Evolutionary conservation across 2,888 invertebrate species (phyloP).

Genomic region (Conus canariensis): DNA sequence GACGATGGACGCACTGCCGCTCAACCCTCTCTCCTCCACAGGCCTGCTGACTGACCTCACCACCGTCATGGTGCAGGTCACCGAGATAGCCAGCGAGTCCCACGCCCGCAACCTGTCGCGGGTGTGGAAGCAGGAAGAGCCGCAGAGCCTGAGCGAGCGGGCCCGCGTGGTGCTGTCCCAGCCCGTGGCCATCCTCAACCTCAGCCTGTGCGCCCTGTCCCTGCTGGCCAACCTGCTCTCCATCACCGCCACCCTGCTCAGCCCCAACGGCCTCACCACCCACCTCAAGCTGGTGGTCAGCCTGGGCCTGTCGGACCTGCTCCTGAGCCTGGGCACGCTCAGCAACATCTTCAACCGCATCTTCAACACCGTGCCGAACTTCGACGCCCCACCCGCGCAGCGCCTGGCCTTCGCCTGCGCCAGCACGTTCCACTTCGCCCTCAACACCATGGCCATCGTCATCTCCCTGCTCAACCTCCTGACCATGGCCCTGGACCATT

Average conservation of each 20-base stretch:
- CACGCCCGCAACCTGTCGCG: slow-evolving; percentile 16
- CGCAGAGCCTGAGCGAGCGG: slow-evolving; percentile 46
- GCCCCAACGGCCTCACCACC: slow-evolving; percentile 60
- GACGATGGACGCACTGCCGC: background rate
- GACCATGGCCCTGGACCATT: slow-evolving; percentile 70
- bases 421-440: slow-evolving; percentile 60
- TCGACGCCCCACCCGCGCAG: slow-evolving; percentile 48
- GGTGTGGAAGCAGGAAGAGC: slow-evolving; percentile 13
- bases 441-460: slow-evolving; percentile 66
- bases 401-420: slow-evolving; percentile 61
- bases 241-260: slow-evolving; percentile 68
- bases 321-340: slow-evolving; percentile 66
- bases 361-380: slow-evolving; percentile 54
- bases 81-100: background rate
- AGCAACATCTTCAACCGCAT: slow-evolving; percentile 63
- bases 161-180: slow-evolving; percentile 56
- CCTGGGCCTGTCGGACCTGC: slow-evolving; percentile 65
- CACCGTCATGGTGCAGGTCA: background rate
- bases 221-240: slow-evolving; percentile 68
- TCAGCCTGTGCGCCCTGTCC: slow-evolving; percentile 61
- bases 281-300: slow-evolving; percentile 70
- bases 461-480: slow-evolving; percentile 66
- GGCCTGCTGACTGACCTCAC: background rate
- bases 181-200: slow-evolving; percentile 59
- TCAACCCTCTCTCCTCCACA: no score